Evolutionary conservation across 2,113 vertebrate genomes (phyloP).

Genomic region (Spheniscus mendiculus): DNA sequence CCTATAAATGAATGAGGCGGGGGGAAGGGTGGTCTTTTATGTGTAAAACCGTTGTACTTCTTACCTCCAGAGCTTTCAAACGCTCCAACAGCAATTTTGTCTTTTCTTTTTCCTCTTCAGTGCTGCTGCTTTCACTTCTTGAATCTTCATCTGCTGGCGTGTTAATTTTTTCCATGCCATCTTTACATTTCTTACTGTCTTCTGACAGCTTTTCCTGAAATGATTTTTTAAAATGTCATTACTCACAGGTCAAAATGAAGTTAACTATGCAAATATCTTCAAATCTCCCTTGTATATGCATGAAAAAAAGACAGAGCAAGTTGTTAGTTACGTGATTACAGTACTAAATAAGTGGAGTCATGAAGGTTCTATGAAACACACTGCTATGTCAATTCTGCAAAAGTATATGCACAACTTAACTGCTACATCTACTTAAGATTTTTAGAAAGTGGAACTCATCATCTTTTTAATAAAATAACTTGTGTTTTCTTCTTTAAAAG

Average conservation of each 20-base stretch:
- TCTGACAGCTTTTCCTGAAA: constrained; percentile 85
- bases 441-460: background rate
- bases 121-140: constrained; percentile 68
- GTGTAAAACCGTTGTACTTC: background rate
- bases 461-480: background rate
- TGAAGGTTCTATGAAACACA: background rate
- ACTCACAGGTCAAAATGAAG: constrained; percentile 21
- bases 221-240: constrained; percentile 25
- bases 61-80: constrained; percentile 89
- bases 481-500: background rate
- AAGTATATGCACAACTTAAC: background rate
- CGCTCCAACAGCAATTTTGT: constrained; percentile 82
- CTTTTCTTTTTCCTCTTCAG: constrained; percentile 80
- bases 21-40: background rate
- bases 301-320: background rate
- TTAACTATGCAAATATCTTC: background rate
- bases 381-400: background rate
- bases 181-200: constrained; percentile 78
- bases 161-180: constrained; percentile 64
- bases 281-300: background rate
- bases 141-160: constrained; percentile 62
- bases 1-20: background rate
- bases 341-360: background rate
- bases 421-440: background rate
- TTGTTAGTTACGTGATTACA: background rate